phyloP scores from a whole-genome alignment of 1,140 invertebrate genomes.

The Dendroctonus valens region DNA sequence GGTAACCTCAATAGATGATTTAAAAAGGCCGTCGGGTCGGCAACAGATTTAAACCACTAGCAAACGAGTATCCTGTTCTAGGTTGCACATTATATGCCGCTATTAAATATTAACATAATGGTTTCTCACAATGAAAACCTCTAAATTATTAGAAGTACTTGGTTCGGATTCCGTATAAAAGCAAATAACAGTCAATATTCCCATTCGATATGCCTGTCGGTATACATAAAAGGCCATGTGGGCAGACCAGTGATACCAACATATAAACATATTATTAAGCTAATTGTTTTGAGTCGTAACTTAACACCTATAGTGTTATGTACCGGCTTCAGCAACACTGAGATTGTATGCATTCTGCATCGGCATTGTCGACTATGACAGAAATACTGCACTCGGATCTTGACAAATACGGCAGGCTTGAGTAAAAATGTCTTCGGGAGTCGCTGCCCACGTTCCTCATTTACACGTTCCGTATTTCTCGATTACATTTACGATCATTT shows the following conservation, averaged over 20 bases:
- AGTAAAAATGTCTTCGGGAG: constrained; percentile 38
- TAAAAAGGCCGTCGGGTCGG: no score
- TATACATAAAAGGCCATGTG: constrained; percentile 28
- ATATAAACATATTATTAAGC: constrained; percentile 45
- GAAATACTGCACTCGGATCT: constrained; percentile 40
- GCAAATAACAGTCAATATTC: constrained; percentile 11
- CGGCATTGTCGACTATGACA: constrained; percentile 40
- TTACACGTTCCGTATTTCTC: background rate
- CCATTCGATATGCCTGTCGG: constrained; percentile 7
- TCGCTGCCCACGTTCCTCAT: constrained; percentile 34
- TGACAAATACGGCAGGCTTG: constrained; percentile 40
- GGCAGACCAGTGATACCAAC: constrained; percentile 38
- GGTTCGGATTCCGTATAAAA: constrained; percentile 3
- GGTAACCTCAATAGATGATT: no score
- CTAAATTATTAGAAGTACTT: constrained; percentile 10
- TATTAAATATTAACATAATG: constrained; percentile 4
- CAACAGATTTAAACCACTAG: no score
- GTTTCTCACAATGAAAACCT: constrained; percentile 8
- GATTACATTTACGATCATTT: constrained; percentile 11
- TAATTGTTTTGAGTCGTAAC: constrained; percentile 46
- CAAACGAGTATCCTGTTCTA: no score
- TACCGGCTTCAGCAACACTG: constrained; percentile 26
- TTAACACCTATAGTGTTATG: constrained; percentile 45
- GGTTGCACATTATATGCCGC: background rate
- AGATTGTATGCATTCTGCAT: constrained; percentile 35